Evolutionary conservation across 2,888 invertebrate genomes (phyloP).

Genomic region (Tetanocera ferruginea): DNA sequence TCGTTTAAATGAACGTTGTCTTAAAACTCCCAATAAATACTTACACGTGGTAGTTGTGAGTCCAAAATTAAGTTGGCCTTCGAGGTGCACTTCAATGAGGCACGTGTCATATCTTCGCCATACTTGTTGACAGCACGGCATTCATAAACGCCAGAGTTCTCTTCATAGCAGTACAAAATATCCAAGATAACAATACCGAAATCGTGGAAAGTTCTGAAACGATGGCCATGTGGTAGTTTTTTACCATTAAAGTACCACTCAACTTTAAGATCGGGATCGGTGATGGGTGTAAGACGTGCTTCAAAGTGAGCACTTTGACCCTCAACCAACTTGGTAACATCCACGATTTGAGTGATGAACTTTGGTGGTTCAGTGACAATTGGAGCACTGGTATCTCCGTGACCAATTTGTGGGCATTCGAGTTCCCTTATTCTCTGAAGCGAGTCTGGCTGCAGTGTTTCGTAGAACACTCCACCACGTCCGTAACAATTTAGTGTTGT

Average conservation of each 20-base stretch:
- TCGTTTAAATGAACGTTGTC: not conserved
- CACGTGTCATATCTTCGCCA: constrained; percentile 88
- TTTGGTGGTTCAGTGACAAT: constrained; percentile 87
- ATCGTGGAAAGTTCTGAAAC: constrained; percentile 97
- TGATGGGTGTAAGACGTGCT: constrained; percentile 92
- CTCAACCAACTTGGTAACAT: constrained; percentile 89
- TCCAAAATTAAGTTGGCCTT: constrained; percentile 91
- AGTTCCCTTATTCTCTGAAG: constrained; percentile 88
- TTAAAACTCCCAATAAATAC: constrained; percentile 50
- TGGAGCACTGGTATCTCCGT: constrained; percentile 73
- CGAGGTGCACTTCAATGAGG: constrained; percentile 87
- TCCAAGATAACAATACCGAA: constrained; percentile 97
- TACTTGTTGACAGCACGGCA: constrained; percentile 93
- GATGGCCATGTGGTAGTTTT: constrained; percentile 92
- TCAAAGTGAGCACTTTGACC: constrained; percentile 96
- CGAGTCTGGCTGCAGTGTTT: constrained; percentile 92
- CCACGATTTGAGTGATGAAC: constrained; percentile 89
- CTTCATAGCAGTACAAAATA: constrained; percentile 95
- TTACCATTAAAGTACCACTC: constrained; percentile 97
- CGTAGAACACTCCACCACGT: constrained; percentile 87
- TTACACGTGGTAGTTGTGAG: constrained; percentile 90
- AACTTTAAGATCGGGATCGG: constrained; percentile 93
- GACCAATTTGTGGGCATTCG: constrained; percentile 78
- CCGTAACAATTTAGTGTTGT: constrained; percentile 89
- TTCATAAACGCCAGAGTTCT: constrained; percentile 94